Conservation (phyloP, 2,888 invertebrate genomes). For the Eupithecia exiguata region DNA sequence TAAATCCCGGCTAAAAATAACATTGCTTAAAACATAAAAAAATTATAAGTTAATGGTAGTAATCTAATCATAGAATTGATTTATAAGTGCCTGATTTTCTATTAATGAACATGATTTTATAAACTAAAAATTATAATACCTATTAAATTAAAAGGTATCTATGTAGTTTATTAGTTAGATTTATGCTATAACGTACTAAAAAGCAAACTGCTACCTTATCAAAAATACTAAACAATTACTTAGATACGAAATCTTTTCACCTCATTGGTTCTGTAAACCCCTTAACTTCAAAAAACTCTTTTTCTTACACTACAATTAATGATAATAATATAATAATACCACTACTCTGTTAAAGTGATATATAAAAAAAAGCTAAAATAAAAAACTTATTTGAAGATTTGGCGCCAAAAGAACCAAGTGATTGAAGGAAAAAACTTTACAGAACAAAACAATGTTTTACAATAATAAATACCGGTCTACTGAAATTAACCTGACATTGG, state of each 20-base stretch:
- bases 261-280: constrained; percentile 1
- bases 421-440: background rate
- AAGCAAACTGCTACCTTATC: constrained; percentile 1
- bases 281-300: background rate
- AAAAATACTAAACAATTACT: constrained; percentile 13
- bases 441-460: constrained; percentile 45
- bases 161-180: constrained; percentile 8
- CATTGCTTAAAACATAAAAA: constrained; percentile 3
- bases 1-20: constrained; percentile 49
- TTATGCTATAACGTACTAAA: background rate
- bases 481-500: constrained; percentile 38
- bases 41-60: background rate
- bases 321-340: background rate
- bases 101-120: background rate
- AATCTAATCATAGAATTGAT: constrained; percentile 1
- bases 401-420: background rate
- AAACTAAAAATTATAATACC: background rate
- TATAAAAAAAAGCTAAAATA: background rate
- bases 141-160: background rate
- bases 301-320: background rate
- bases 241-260: constrained; percentile 2
- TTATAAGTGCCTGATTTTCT: constrained; percentile 3
- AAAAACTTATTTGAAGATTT: background rate
- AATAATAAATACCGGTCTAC: constrained; percentile 29
- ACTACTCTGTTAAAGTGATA: no score